Conservation (phyloP, 2,113 vertebrate species). For the Spheniscus mendiculus region DNA sequence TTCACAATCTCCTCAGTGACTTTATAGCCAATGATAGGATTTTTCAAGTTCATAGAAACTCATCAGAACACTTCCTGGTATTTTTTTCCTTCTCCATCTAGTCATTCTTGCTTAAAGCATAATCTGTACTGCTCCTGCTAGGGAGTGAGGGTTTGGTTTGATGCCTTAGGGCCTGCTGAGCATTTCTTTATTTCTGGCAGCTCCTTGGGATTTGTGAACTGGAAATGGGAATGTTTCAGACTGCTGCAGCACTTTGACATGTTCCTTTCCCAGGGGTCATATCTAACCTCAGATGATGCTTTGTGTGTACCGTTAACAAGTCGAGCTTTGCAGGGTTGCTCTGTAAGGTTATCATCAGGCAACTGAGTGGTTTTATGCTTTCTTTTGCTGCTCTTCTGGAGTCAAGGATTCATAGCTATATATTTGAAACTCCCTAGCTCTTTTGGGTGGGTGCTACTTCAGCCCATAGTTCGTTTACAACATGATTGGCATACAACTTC, state of each 20-base stretch:
- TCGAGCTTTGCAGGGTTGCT: not conserved
- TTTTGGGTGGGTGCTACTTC: not conserved
- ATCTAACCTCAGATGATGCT: not conserved
- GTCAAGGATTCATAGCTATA: not conserved
- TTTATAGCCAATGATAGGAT: conserved; percentile 63
- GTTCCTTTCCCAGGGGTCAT: not conserved
- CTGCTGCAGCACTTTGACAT: not conserved
- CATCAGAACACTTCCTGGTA: conserved; percentile 53
- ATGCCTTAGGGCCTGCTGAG: not conserved
- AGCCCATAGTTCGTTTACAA: not conserved
- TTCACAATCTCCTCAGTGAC: conserved; percentile 53
- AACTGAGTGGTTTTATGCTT: not conserved
- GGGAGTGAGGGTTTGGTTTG: conserved; percentile 17
- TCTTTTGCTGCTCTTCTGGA: not conserved
- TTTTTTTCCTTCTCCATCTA: conserved; percentile 24
- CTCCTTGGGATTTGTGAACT: conserved; percentile 37
- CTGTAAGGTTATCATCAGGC: not conserved
- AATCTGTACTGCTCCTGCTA: not conserved
- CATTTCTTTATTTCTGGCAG: conserved; percentile 23
- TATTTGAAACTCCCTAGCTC: not conserved
- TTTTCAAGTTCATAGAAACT: conserved; percentile 72
- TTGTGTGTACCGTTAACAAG: not conserved
- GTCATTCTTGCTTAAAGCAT: not conserved
- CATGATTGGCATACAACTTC: not conserved
- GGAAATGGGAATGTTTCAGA: conserved; percentile 27